Base-by-base conservation (phyloP, 2,888 invertebrate species). In the Pachycephus smyrnensis region DNA sequence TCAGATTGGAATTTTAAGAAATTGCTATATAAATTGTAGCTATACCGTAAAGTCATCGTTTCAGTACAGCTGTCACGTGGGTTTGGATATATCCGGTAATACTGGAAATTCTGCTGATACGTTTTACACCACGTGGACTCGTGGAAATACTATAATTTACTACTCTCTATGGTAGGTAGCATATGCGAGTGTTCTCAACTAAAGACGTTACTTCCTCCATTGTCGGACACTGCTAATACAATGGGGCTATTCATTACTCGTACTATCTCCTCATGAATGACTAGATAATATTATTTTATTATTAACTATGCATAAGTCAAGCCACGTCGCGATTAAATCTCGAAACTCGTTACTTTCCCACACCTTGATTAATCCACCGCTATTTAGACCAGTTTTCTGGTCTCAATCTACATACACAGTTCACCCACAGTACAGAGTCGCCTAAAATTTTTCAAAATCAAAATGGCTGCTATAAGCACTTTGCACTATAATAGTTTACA, bases 161-260 rank as follows among this genome's bases (percentile, higher is more conserved):
- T 23, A 55, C 55, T 23, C 55, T 55, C 2, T 55, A 55, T 55
- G 55, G 55, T 55, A 55, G 55, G 23, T 55, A 55, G 55, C 55
- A 55, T 9, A 55, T 55, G 55, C 55, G 6, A 55, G 55, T 55
- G 55, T 55, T 55, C 55, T 55, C 55, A 55, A 55, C 23, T 71
- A 32, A 71, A 71, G 71, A 71, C 71, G 71, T 31, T 71, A 74
- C 36, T 74, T 74, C 37, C 74, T 36, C 30, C 74, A n/a, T 74
- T 32, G 12, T 36, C 32, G 36, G 37, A 33, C 32, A 23, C 11
- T 3, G 36, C 33, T 35, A 37, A 35, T 36, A 74, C 74, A 74
- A 74, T 37, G 74, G 74, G 36, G 30, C 74, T n/a, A 74, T 74
- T 74, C 33, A 74, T 74, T 74, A n/a, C n/a, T 74, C 71, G 33